Percentiles rank a stretch among this genome's conserved stretches.
phyloP scores from a whole-genome alignment of 2,797 vertebrate species.

The Enteromius unitaeniatus region DNA sequence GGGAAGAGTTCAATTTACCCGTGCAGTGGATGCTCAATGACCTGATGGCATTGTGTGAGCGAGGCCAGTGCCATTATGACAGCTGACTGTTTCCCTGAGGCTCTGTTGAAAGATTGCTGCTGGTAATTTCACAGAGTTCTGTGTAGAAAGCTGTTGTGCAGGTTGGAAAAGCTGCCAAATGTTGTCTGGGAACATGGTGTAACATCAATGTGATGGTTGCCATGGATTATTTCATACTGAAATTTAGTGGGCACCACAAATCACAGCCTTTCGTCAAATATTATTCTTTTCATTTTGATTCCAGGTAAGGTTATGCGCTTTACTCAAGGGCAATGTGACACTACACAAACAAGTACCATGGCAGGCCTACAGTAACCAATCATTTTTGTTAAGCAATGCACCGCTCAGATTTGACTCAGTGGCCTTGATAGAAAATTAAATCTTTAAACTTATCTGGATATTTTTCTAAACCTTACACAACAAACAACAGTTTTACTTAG shows the following conservation, averaged over 20 bases:
- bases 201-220: constrained; percentile 8
- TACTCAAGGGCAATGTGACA: constrained; percentile 15
- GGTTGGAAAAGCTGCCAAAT: constrained; percentile 10
- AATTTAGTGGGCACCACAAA: background rate
- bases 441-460: constrained; percentile 9
- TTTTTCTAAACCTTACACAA: constrained; percentile 21
- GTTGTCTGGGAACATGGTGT: constrained; percentile 28
- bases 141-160: constrained; percentile 17
- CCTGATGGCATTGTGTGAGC: constrained; percentile 47
- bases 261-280: background rate
- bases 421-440: constrained; percentile 10
- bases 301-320: constrained; percentile 24
- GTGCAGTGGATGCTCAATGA: constrained; percentile 42
- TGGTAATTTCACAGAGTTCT: constrained; percentile 41
- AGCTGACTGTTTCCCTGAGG: constrained; percentile 42
- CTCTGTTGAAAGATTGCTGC: constrained; percentile 12
- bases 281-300: constrained; percentile 21
- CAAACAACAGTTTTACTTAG: background rate
- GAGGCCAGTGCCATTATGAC: constrained; percentile 52
- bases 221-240: constrained; percentile 5
- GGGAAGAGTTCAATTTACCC: constrained; percentile 44
- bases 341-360: constrained; percentile 21
- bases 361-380: background rate
- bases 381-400: background rate
- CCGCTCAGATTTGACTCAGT: background rate